Evolutionary conservation across 2,113 vertebrate genomes (phyloP).

Genomic region (Corvus hawaiiensis): DNA sequence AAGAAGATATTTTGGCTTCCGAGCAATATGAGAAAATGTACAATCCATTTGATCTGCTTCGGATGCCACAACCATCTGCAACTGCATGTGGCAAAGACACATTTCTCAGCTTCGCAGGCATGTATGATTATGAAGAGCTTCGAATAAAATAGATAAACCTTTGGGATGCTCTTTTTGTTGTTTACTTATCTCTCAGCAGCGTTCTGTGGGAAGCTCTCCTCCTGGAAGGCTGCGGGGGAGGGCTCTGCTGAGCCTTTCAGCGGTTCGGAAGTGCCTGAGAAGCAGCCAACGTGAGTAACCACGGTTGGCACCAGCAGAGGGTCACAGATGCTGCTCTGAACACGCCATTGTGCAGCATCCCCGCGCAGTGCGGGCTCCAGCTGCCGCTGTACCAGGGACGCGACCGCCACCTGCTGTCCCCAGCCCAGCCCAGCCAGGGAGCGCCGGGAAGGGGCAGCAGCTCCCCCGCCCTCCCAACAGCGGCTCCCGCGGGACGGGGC

Average conservation of each 20-base stretch:
- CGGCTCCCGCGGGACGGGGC: background rate
- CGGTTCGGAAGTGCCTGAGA: background rate
- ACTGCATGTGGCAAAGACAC: background rate
- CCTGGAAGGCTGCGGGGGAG: background rate
- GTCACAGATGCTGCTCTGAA: background rate
- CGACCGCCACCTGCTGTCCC: conserved; percentile 2
- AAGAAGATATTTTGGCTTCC: background rate
- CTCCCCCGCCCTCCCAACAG: accelerated
- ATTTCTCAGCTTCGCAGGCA: background rate
- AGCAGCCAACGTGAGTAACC: background rate
- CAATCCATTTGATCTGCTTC: background rate
- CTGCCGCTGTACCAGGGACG: background rate
- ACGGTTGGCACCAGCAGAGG: background rate
- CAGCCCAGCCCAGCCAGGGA: background rate
- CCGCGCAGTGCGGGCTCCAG: accelerated
- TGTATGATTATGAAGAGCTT: background rate
- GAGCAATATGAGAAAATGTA: background rate
- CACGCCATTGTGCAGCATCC: background rate
- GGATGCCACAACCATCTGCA: conserved; percentile 46
- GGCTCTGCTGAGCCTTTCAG: background rate
- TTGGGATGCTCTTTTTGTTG: background rate
- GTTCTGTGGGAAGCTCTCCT: background rate
- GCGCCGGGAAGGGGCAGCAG: accelerated
- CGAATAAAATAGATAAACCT: background rate
- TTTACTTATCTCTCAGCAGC: background rate